Evolutionary conservation across 2,888 invertebrate genomes (phyloP).

Genomic region (Hypomecis punctinalis): DNA sequence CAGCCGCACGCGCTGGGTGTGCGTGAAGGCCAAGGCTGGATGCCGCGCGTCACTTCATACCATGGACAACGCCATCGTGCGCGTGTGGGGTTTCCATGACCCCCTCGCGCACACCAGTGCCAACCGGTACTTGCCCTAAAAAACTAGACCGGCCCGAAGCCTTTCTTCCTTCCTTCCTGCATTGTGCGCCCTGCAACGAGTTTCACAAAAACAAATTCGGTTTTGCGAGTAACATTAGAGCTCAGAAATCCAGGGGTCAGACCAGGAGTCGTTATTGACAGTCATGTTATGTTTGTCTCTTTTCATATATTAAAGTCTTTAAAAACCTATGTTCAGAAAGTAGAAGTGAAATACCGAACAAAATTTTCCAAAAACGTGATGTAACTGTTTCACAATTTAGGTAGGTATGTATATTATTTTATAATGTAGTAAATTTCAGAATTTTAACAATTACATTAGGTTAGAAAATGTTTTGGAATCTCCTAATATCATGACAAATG

Average conservation of each 20-base stretch:
- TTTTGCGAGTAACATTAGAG: too few species aligned
- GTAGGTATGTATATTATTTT: slow-evolving; percentile 3
- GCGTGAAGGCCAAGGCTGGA: slow-evolving; percentile 79
- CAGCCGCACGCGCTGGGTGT: slow-evolving; percentile 76
- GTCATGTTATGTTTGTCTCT: too few species aligned
- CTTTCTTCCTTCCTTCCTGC: too few species aligned
- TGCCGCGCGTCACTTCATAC: slow-evolving; percentile 79
- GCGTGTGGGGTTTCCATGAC: slow-evolving; percentile 80
- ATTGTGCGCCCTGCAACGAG: too few species aligned
- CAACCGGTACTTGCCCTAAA: slow-evolving; percentile 52
- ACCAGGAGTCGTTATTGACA: too few species aligned
- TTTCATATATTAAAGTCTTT: too few species aligned
- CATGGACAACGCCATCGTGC: slow-evolving; percentile 78
- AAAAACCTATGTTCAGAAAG: background rate
- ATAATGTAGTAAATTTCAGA: background rate
- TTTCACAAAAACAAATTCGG: too few species aligned
- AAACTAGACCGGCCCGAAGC: too few species aligned
- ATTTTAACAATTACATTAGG: slow-evolving; percentile 1
- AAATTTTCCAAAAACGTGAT: background rate
- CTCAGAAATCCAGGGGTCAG: too few species aligned
- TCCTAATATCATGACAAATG: slow-evolving; percentile 53
- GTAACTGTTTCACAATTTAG: background rate
- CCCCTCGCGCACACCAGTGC: slow-evolving; percentile 77
- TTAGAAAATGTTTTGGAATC: slow-evolving; percentile 39
- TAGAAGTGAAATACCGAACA: background rate